These are phyloP conservation scores for Halcyon smyrnensis DNA, from an alignment of 2,797 vertebrate genomes.

Conservation along the genomic window DNA sequence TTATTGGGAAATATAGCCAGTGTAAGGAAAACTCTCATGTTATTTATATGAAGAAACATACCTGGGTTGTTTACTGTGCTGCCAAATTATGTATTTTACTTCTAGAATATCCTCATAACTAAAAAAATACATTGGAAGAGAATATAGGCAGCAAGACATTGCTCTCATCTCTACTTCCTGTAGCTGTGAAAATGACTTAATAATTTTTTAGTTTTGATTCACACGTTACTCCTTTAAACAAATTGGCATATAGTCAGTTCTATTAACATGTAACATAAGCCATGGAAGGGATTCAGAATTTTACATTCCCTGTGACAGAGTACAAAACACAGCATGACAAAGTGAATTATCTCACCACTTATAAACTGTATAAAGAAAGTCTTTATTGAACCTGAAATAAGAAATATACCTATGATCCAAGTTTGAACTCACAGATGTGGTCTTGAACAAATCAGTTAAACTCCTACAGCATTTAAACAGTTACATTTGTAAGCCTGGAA, in stretches of 20 bases:
- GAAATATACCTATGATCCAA: not conserved
- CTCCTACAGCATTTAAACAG: not conserved
- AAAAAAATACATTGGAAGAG: not conserved
- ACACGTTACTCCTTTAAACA: not conserved
- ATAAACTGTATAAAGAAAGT: not conserved
- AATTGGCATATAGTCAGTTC: not conserved
- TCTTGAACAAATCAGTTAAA: not conserved
- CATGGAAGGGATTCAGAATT: not conserved
- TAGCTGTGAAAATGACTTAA: not conserved
- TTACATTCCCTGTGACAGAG: not conserved
- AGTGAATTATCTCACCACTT: not conserved
- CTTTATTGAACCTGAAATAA: not conserved
- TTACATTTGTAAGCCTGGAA: not conserved
- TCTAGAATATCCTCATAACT: not conserved
- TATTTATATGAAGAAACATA: not conserved
- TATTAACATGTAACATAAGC: not conserved
- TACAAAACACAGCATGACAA: not conserved
- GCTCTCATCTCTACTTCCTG: not conserved
- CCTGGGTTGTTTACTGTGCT: not conserved
- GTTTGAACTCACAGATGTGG: not conserved
- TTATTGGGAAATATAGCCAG: not conserved
- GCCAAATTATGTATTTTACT: not conserved
- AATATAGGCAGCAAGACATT: not conserved
- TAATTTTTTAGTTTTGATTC: not conserved
- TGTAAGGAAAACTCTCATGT: not conserved